These are phyloP conservation scores for Drosophila subpulchrella DNA, from an alignment of 1,140 invertebrate species.

Conservation along the genomic window DNA sequence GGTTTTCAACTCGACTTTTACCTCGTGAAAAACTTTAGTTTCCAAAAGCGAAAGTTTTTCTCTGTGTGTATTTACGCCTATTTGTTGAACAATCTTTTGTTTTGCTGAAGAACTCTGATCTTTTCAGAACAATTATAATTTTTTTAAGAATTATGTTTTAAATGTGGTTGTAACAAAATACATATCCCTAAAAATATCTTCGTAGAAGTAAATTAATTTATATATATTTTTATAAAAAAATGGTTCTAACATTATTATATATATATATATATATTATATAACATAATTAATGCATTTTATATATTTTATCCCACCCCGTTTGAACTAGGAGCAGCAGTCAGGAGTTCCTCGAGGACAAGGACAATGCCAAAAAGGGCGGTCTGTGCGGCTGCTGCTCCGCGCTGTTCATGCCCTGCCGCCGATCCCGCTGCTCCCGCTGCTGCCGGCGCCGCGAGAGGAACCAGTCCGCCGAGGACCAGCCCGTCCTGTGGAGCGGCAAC, in stretches of 20 bases:
- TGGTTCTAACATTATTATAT: too few species aligned
- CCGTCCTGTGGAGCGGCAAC: conserved; percentile 69
- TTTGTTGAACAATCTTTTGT: too few species aligned
- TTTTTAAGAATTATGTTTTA: too few species aligned
- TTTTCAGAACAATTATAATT: too few species aligned
- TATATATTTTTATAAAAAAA: background rate
- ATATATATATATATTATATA: too few species aligned
- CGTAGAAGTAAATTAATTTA: too few species aligned
- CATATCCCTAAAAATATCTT: too few species aligned
- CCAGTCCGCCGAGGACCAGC: conserved; percentile 59
- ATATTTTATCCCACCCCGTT: background rate
- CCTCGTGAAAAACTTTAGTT: background rate
- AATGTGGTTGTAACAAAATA: too few species aligned
- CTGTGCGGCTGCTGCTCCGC: conserved; percentile 73
- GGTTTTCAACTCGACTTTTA: too few species aligned
- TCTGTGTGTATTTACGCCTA: too few species aligned
- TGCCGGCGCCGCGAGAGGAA: conserved; percentile 55
- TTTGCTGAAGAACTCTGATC: too few species aligned
- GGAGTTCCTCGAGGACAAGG: conserved; percentile 71
- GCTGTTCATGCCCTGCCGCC: conserved; percentile 81
- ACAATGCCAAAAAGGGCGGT: conserved; percentile 53
- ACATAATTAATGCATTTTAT: background rate
- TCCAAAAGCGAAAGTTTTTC: background rate
- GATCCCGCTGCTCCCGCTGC: conserved; percentile 73
- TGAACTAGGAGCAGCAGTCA: conserved; percentile 68